Conservation (phyloP, 2,113 vertebrate genomes). For the Benitochromis conjunctus region DNA sequence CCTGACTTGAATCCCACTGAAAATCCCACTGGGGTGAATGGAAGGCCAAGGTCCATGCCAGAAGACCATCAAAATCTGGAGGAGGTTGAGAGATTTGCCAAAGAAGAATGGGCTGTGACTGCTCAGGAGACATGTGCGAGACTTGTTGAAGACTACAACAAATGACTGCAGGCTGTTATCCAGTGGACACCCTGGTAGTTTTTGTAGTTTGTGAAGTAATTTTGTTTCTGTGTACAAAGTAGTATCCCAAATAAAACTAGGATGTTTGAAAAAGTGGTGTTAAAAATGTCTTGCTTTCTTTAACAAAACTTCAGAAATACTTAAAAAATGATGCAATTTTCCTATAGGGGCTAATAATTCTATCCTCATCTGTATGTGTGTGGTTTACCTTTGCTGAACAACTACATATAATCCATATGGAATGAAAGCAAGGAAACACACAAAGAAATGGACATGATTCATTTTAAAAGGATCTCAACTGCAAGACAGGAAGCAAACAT, state of each 20-base stretch:
- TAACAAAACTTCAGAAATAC: background rate
- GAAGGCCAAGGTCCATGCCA: background rate
- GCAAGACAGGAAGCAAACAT: background rate
- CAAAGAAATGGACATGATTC: background rate
- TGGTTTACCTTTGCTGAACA: background rate
- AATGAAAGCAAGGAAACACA: background rate
- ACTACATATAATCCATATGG: background rate
- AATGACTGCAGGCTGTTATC: too few species aligned
- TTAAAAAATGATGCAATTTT: background rate
- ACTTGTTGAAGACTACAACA: too few species aligned
- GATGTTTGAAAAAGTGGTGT: background rate
- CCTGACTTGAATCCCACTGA: background rate
- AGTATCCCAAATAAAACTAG: too few species aligned
- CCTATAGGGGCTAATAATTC: background rate
- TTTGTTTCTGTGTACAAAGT: too few species aligned
- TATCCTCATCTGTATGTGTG: background rate
- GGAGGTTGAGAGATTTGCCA: background rate
- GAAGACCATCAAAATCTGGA: background rate
- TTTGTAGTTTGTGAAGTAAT: too few species aligned
- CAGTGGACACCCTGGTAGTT: too few species aligned
- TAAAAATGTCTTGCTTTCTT: background rate
- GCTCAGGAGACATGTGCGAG: background rate
- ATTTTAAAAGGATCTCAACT: background rate
- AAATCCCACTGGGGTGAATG: background rate
- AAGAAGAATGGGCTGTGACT: background rate